phyloP scores from a whole-genome alignment of 2,888 invertebrate genomes.

The Itoplectis maculator region DNA sequence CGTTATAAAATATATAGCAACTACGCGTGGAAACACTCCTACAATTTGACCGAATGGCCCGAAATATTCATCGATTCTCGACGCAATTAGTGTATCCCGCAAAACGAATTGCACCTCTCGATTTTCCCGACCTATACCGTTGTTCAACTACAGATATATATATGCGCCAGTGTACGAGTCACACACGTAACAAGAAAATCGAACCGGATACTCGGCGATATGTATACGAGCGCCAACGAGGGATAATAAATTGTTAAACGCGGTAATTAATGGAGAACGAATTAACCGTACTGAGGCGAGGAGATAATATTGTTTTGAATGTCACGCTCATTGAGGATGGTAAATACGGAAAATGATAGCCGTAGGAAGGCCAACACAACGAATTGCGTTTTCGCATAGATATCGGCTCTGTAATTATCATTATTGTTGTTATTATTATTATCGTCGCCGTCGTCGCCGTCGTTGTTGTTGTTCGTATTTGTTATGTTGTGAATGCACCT shows the following conservation, averaged over 20 bases:
- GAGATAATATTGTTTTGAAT: conserved; percentile 69
- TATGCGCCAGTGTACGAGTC: conserved; percentile 9
- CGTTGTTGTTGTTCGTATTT: no score
- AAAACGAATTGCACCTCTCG: conserved; percentile 71
- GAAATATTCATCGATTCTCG: conserved; percentile 81
- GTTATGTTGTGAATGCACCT: no score
- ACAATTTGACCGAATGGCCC: conserved; percentile 56
- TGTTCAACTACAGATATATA: conserved; percentile 5
- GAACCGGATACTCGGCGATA: conserved; percentile 37
- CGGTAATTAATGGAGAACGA: conserved; percentile 67
- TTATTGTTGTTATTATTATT: no score
- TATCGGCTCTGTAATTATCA: background rate
- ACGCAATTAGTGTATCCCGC: conserved; percentile 76
- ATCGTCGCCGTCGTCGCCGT: no score
- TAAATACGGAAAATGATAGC: conserved; percentile 65
- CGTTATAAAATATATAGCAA: conserved; percentile 27
- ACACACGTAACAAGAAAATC: conserved; percentile 9
- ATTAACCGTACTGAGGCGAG: conserved; percentile 66
- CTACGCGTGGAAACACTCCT: conserved; percentile 6
- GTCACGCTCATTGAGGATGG: conserved; percentile 51
- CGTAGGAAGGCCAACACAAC: background rate
- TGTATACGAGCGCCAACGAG: conserved; percentile 54
- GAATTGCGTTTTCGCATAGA: background rate
- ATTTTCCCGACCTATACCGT: conserved; percentile 49
- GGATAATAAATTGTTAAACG: conserved; percentile 68